These are phyloP conservation scores for Tribolium freemani DNA, from an alignment of 2,888 invertebrate species.

Conservation along the genomic window DNA sequence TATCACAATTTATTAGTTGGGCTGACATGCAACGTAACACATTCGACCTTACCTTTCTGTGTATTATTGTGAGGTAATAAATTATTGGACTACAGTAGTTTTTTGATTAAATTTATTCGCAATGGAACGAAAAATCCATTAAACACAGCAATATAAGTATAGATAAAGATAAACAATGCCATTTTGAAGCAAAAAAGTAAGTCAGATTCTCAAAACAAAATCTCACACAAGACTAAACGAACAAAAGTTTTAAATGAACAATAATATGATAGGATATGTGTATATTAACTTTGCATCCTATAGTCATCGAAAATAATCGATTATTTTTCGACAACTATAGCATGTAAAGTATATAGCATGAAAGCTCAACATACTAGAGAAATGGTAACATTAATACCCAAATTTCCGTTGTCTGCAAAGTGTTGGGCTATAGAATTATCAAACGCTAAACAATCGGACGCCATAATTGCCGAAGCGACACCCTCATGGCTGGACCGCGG, in stretches of 20 bases:
- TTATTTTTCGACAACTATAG: too few species aligned
- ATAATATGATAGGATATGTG: constrained; percentile 27
- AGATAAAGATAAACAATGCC: background rate
- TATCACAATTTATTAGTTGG: constrained; percentile 53
- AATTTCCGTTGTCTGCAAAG: constrained; percentile 99
- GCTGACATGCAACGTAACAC: constrained; percentile 21
- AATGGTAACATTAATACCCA: constrained; percentile 99
- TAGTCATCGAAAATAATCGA: constrained; percentile 1
- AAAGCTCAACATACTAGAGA: constrained; percentile 79
- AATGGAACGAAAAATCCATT: constrained; percentile 8
- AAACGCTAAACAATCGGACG: constrained; percentile 98
- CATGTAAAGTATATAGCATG: too few species aligned
- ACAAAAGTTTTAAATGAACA: background rate
- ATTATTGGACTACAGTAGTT: constrained; percentile 18
- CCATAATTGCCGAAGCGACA: constrained; percentile 96
- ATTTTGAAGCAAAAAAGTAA: background rate
- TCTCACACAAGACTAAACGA: constrained; percentile 17
- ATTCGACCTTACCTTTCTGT: background rate
- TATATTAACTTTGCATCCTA: constrained; percentile 7
- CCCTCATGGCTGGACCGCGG: constrained; percentile 99
- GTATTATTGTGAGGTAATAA: constrained; percentile 31
- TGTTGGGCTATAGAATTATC: constrained; percentile 98
- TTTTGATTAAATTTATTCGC: constrained; percentile 29
- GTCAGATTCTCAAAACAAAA: constrained; percentile 5
- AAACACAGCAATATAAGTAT: constrained; percentile 10